Percentiles rank a stretch among this genome's conserved stretches.
These are phyloP conservation scores for Aurelia sp. DNA, from an alignment of 30 jellyfish, hydroid and myxozoan genomes.

Conservation along the genomic window DNA sequence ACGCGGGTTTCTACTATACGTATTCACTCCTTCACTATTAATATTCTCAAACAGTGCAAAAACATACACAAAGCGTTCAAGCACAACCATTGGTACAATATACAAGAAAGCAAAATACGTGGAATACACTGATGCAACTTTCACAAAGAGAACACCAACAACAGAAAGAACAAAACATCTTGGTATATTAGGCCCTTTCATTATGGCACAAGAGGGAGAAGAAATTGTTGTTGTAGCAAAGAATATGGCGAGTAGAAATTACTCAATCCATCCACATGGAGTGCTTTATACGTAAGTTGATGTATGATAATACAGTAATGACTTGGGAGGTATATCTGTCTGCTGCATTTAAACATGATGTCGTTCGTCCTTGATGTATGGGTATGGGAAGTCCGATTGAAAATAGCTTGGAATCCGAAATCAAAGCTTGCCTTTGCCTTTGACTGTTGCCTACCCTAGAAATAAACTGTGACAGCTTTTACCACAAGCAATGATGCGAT, in stretches of 20 bases:
- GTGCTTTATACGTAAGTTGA: constrained; percentile 53
- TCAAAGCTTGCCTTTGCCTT: too few species aligned
- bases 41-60: constrained; percentile 21
- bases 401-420: too few species aligned
- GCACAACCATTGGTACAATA: constrained; percentile 52
- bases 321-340: background rate
- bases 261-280: constrained; percentile 75
- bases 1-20: too few species aligned
- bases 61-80: constrained; percentile 43
- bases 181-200: constrained; percentile 74
- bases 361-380: too few species aligned
- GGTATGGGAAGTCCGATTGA: too few species aligned
- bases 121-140: constrained; percentile 57
- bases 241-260: constrained; percentile 74
- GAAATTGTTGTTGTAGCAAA: constrained; percentile 60
- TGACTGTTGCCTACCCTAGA: too few species aligned
- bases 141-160: constrained; percentile 10
- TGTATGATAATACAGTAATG: background rate
- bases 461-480: too few species aligned
- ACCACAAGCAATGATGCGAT: too few species aligned
- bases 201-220: constrained; percentile 79
- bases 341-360: background rate
- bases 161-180: constrained; percentile 52
- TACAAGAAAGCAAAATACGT: constrained; percentile 73
- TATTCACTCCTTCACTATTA: too few species aligned